Conservation (phyloP, 2,797 vertebrate genomes). For the Dallia pectoralis region DNA sequence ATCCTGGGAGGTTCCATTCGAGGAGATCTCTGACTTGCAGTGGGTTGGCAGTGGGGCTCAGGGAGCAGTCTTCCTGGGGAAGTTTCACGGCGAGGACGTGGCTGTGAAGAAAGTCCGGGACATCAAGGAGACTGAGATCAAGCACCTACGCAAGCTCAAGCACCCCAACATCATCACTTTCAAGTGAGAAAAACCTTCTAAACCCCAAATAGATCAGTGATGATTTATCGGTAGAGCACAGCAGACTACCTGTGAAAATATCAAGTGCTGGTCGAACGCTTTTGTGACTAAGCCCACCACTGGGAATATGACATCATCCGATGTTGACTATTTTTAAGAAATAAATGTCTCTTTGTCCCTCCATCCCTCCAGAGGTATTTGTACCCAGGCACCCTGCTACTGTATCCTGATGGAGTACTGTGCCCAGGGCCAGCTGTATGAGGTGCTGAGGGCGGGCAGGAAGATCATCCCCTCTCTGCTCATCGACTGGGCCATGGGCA, state of each 20-base stretch:
- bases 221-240: no score
- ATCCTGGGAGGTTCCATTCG: constrained; percentile 94
- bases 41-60: constrained; percentile 97
- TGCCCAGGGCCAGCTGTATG: constrained; percentile 95
- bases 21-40: constrained; percentile 97
- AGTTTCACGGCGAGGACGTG: constrained; percentile 93
- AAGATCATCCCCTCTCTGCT: constrained; percentile 92
- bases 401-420: constrained; percentile 99
- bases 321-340: neutral
- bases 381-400: constrained; percentile 96
- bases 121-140: constrained; percentile 96
- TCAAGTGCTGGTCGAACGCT: neutral
- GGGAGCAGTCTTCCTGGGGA: constrained; percentile 93
- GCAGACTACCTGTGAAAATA: neutral
- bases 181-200: constrained; percentile 77
- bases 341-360: constrained; percentile 6
- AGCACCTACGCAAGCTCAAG: constrained; percentile 93
- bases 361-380: constrained; percentile 81
- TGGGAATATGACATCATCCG: neutral
- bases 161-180: constrained; percentile 97
- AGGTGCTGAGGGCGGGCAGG: constrained; percentile 90
- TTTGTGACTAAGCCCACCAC: neutral
- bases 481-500: constrained; percentile 98
- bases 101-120: constrained; percentile 96
- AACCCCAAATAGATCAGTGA: neutral